Percentiles rank a stretch among this genome's conserved stretches.
Evolutionary conservation across 2,113 vertebrate species (phyloP).

Genomic region (Catharus minimus): DNA sequence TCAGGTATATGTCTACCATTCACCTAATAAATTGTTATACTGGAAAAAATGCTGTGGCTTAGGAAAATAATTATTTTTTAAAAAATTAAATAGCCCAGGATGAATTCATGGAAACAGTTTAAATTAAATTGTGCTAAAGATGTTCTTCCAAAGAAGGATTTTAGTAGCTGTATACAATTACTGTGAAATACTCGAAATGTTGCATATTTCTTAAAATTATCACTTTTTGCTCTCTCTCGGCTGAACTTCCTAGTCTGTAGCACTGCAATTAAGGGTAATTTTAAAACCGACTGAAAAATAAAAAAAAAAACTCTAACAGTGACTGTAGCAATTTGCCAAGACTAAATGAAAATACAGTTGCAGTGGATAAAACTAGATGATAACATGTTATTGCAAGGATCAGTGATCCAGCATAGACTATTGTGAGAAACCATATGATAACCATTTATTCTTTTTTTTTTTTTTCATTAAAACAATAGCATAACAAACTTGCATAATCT

Average conservation of each 20-base stretch:
- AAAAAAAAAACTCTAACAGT: neutral
- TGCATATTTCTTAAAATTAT: constrained; percentile 49
- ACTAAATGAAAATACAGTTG: constrained; percentile 56
- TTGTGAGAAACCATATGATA: neutral
- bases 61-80: neutral
- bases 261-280: constrained; percentile 38
- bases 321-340: constrained; percentile 42
- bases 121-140: neutral
- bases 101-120: neutral
- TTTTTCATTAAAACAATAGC: neutral
- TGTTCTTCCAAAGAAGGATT: neutral
- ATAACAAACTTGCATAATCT: neutral
- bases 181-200: constrained; percentile 12
- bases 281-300: constrained; percentile 24
- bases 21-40: neutral
- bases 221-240: neutral
- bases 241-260: neutral
- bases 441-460: neutral
- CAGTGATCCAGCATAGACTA: constrained; percentile 4
- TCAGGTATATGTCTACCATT: neutral
- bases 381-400: constrained; percentile 43
- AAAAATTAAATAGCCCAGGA: neutral
- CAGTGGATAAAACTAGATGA: constrained; percentile 20
- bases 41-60: neutral
- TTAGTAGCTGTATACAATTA: constrained; percentile 7